Conservation (phyloP, 2,888 invertebrate species). For the Nemotelus pantherinus region DNA sequence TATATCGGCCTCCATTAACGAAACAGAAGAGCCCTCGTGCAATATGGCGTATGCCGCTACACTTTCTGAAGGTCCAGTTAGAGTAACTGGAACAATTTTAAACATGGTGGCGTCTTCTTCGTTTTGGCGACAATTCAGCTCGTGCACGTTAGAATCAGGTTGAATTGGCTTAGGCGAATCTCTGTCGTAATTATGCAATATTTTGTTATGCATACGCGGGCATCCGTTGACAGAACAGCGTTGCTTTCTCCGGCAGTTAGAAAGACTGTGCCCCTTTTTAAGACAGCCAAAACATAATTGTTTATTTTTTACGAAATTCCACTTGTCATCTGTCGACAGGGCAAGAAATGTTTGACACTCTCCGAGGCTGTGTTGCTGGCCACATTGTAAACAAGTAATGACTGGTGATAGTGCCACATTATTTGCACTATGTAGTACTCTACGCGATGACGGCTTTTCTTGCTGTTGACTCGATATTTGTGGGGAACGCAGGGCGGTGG, state of each 20-base stretch:
- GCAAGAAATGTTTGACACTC: neutral
- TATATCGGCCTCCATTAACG: neutral
- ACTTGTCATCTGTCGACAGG: slow-evolving; percentile 4
- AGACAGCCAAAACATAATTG: slow-evolving; percentile 4
- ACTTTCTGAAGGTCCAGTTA: neutral
- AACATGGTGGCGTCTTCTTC: neutral
- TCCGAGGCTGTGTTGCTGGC: neutral
- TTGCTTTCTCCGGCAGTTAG: slow-evolving; percentile 23
- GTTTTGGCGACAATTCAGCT: neutral
- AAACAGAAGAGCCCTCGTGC: neutral
- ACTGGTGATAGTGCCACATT: neutral
- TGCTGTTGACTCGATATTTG: neutral
- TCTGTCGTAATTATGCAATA: neutral
- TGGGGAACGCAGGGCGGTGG: neutral
- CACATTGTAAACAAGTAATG: neutral
- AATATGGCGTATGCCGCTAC: neutral
- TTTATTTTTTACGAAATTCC: neutral
- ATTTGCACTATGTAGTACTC: slow-evolving; percentile 9
- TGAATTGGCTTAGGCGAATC: neutral
- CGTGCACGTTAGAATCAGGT: neutral
- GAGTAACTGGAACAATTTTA: neutral
- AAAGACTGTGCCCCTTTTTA: neutral
- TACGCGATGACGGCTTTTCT: slow-evolving; percentile 5
- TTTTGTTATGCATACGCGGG: slow-evolving; percentile 43
- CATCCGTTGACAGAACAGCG: slow-evolving; percentile 13